A percentile compares a stretch with the other conserved stretches of the same genome.
These are phyloP conservation scores for Theretra japonica DNA, from an alignment of 2,888 invertebrate species.

Conservation along the genomic window DNA sequence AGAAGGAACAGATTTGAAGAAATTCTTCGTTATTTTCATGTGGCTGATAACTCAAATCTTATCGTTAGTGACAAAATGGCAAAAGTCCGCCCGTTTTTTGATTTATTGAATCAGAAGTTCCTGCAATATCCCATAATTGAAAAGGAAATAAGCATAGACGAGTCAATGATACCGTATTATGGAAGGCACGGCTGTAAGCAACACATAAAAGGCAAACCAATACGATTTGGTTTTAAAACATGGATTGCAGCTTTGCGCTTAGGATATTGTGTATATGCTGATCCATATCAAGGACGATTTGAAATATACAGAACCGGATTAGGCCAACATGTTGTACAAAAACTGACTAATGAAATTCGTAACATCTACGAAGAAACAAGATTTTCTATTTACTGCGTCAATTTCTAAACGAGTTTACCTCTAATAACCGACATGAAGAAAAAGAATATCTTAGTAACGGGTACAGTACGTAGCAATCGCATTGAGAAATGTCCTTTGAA, in stretches of 20 bases:
- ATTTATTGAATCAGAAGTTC: constrained; percentile 41
- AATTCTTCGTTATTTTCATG: constrained; percentile 45
- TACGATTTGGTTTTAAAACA: constrained; percentile 43
- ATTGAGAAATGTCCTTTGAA: constrained; percentile 41
- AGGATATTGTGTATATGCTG: constrained; percentile 42
- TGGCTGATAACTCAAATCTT: constrained; percentile 42
- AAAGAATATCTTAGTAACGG: constrained; percentile 41
- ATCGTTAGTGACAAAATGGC: constrained; percentile 46
- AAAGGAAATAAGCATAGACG: constrained; percentile 52
- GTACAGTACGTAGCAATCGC: constrained; percentile 38
- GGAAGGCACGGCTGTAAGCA: constrained; percentile 53
- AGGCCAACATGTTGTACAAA: constrained; percentile 41
- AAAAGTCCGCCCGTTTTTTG: constrained; percentile 45
- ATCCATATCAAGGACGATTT: constrained; percentile 40
- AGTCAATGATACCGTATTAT: constrained; percentile 60
- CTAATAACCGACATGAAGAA: constrained; percentile 36
- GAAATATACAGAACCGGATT: constrained; percentile 15
- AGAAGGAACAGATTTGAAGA: constrained; percentile 10
- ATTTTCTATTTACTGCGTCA: constrained; percentile 42
- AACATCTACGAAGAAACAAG: constrained; percentile 40
- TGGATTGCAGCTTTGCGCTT: constrained; percentile 46
- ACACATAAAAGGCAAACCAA: constrained; percentile 51
- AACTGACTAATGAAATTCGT: constrained; percentile 33
- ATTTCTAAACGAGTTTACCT: constrained; percentile 41
- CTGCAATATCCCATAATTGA: constrained; percentile 44